These are phyloP conservation scores for Pseudorhombus dupliciocellatus DNA, from an alignment of 2,113 vertebrate species.

Conservation along the genomic window DNA sequence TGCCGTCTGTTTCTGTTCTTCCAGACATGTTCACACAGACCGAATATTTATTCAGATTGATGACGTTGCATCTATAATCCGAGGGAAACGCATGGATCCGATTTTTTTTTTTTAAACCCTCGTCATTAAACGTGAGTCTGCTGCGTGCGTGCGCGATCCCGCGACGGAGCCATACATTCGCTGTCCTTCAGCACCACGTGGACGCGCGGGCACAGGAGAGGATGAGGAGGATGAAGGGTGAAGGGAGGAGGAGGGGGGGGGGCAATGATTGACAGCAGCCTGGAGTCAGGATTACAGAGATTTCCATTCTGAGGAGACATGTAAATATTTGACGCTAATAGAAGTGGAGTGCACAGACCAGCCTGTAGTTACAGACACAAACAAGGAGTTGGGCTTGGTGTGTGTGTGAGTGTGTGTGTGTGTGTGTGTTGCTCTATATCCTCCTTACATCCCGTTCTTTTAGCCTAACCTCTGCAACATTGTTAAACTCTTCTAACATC, in stretches of 20 bases:
- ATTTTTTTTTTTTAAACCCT: neutral
- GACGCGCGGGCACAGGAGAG: constrained; percentile 39
- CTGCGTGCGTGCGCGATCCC: constrained; percentile 52
- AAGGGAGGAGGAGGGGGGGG: neutral
- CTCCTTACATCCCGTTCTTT: neutral
- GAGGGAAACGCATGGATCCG: no score
- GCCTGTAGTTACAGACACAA: constrained; percentile 51
- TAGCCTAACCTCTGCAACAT: neutral
- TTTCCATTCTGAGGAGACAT: constrained; percentile 70
- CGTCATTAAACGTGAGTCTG: neutral
- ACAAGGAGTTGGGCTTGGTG: constrained; percentile 9
- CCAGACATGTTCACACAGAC: neutral
- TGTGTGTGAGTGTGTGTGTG: constrained; percentile 8
- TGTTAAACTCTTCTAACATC: no score
- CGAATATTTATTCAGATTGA: neutral
- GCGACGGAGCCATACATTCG: constrained; percentile 28
- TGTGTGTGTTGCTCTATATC: neutral
- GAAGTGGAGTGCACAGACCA: constrained; percentile 57
- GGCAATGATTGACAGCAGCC: constrained; percentile 70
- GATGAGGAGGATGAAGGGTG: neutral
- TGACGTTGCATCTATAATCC: no score
- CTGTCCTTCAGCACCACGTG: constrained; percentile 79
- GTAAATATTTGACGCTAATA: constrained; percentile 69
- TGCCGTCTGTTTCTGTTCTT: neutral
- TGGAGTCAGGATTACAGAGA: constrained; percentile 72